phyloP scores from a whole-genome alignment of 2,113 vertebrate genomes.

The Myocastor coypus region DNA sequence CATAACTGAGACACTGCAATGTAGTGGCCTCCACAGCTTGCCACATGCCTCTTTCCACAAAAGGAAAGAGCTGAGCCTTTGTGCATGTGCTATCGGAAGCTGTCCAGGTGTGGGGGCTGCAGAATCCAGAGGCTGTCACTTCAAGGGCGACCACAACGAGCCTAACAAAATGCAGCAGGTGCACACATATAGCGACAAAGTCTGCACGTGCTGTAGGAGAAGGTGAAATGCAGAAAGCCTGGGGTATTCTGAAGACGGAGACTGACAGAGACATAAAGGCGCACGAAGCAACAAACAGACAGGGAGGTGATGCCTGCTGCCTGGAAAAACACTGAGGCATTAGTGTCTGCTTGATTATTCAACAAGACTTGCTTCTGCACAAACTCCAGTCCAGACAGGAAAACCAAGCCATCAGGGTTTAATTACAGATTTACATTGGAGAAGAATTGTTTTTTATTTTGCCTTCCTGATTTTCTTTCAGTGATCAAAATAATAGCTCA shows the following conservation, averaged over 20 bases:
- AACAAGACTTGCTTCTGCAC: neutral
- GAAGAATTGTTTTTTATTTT: neutral
- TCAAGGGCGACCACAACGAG: neutral
- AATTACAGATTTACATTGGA: neutral
- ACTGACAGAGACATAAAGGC: neutral
- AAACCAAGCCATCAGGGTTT: neutral
- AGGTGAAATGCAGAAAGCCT: neutral
- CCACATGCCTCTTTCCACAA: neutral
- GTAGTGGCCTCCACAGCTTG: neutral
- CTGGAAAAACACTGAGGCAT: neutral
- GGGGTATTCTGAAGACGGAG: neutral
- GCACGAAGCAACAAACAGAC: neutral
- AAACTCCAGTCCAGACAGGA: neutral
- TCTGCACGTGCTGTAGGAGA: neutral
- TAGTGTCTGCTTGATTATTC: neutral
- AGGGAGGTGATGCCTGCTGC: neutral
- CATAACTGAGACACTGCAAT: neutral
- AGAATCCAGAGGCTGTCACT: neutral
- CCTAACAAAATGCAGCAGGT: neutral
- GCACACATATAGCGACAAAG: neutral
- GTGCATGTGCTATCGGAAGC: neutral
- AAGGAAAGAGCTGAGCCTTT: neutral
- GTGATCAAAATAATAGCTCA: neutral
- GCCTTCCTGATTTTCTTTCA: constrained; percentile 16
- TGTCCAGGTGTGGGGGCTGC: neutral